Conservation (phyloP, 1,140 invertebrate genomes). For the Drosophila orena region DNA sequence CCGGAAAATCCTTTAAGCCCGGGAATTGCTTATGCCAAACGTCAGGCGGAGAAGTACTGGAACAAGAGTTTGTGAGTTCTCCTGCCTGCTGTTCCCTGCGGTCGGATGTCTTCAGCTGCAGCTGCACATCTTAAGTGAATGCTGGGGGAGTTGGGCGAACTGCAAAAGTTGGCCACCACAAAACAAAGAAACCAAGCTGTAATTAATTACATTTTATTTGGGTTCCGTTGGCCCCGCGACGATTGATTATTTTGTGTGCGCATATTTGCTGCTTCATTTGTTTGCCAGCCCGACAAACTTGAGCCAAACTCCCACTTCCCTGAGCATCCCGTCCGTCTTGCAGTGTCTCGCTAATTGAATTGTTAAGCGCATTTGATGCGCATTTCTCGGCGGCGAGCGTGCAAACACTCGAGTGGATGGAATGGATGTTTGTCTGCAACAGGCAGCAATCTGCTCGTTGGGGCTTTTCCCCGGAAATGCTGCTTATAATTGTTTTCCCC, state of each 20-base stretch:
- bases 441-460: constrained; percentile 50
- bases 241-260: constrained; percentile 63
- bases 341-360: constrained; percentile 67
- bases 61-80: constrained; percentile 36
- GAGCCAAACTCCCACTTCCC: constrained; percentile 20
- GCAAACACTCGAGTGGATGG: constrained; percentile 35
- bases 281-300: constrained; percentile 36
- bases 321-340: constrained; percentile 9
- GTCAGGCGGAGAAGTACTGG: constrained; percentile 29
- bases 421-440: constrained; percentile 46
- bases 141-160: constrained; percentile 2
- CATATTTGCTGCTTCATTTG: constrained; percentile 54
- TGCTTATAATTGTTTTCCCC: constrained; percentile 65
- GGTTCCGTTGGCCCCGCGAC: constrained; percentile 41
- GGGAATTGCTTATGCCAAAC: constrained; percentile 43
- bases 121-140: constrained; percentile 47
- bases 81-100: constrained; percentile 30
- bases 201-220: constrained; percentile 76
- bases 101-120: constrained; percentile 38
- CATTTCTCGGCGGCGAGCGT: constrained; percentile 17
- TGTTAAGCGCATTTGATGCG: constrained; percentile 70
- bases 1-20: constrained; percentile 51
- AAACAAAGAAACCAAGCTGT: constrained; percentile 29
- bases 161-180: constrained; percentile 29
- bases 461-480: constrained; percentile 54